Conservation (phyloP, 2,797 vertebrate species). For the Glossophaga mutica region DNA sequence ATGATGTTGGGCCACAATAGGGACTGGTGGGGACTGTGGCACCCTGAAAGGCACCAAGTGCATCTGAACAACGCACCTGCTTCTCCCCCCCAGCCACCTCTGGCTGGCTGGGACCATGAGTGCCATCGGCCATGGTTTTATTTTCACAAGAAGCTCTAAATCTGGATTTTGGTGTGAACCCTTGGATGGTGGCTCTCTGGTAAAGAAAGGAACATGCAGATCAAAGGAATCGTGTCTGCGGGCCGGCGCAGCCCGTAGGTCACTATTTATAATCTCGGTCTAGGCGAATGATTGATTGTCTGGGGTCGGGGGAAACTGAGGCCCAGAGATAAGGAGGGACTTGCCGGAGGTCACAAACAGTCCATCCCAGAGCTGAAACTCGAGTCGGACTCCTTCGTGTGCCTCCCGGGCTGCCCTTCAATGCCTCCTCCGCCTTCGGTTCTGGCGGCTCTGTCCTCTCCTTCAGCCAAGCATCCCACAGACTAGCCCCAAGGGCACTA, state of each 20-base stretch:
- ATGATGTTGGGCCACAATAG: not conserved
- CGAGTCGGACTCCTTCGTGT: accelerated
- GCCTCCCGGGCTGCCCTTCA: accelerated
- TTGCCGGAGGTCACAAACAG: not conserved
- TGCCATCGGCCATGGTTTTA: not conserved
- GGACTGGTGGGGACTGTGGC: not conserved
- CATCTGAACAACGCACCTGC: accelerated
- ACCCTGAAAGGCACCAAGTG: not conserved
- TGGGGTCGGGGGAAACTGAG: not conserved
- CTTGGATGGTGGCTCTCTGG: not conserved
- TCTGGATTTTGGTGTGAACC: not conserved
- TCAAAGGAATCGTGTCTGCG: not conserved
- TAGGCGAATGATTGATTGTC: not conserved
- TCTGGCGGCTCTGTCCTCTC: not conserved
- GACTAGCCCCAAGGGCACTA: no score
- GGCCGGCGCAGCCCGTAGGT: accelerated
- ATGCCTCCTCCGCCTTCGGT: not conserved
- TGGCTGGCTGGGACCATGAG: not conserved
- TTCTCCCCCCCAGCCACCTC: not conserved
- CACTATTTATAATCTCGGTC: not conserved
- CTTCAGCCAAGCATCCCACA: not conserved
- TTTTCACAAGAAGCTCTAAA: not conserved
- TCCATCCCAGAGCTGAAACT: not conserved
- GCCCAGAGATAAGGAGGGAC: not conserved
- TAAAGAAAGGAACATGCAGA: not conserved